Base-by-base conservation (phyloP, 2,113 vertebrate genomes). In the Malurus cyaneus region DNA sequence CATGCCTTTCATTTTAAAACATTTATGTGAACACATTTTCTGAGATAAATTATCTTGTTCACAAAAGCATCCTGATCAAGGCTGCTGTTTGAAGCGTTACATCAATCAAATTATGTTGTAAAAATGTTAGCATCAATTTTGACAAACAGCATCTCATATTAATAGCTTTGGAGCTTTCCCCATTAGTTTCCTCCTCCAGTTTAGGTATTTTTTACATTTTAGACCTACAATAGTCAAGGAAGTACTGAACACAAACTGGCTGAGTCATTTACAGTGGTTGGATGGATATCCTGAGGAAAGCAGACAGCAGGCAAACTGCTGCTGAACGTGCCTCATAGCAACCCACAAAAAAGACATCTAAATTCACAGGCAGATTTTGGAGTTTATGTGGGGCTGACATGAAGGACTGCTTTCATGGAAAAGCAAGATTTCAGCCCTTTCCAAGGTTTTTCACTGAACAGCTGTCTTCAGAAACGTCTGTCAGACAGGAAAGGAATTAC, bases 1-100 rank as follows among this genome's bases (percentile, higher is more conserved):
- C 97, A 95, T 26, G 56, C 62, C 70, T 97, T 96, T 96, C 86
- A 94, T 96, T 98, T 97, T 92, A 86, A 97, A 97, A 97, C 95
- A 97, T 97, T 97, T 96, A 96, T 92, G 85, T 90, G 93, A 97
- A 94, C 1, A 0, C 83, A 79, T 87, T 96, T 91, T 39, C 81
- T 74, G 94, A 97, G 96, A 97, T 93, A 95, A 97, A 94, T 97
- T 85, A 96, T 79, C 90, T 95, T 74, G 84, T 76, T 96, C 96
- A 93, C 79, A 94, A 92, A 92, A 96, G 90, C 90, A 94, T 85
- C 92, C 94, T 92, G 82, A 92, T 96, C 82, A 78, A 95, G 93
- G 94, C 71, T 93, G 92, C 95, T 32, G 4, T 86, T 91, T 96
- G 81, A 97, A 92, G 86, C 72, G 79, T 59, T 92, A 46, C 49